Conservation (phyloP, 2,888 invertebrate species). For the Lamproptera curius region DNA sequence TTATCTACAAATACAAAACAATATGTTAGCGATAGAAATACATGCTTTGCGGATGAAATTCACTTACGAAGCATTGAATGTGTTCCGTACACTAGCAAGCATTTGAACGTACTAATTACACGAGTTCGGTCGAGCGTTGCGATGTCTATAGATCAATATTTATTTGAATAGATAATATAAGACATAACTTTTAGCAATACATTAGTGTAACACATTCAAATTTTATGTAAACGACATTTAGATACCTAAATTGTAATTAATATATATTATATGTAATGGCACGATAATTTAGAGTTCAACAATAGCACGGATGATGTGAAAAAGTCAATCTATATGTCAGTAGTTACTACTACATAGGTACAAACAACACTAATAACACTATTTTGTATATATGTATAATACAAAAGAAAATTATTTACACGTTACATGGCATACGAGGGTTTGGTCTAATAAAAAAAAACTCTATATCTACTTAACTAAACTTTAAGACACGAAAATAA, state of each 20-base stretch:
- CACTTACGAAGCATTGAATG: conserved; percentile 30
- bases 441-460: conserved; percentile 48
- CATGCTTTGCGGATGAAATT: conserved; percentile 20
- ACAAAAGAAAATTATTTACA: conserved; percentile 46
- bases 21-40: conserved; percentile 43
- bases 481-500: conserved; percentile 26
- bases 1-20: conserved; percentile 46
- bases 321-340: conserved; percentile 27
- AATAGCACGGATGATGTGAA: conserved; percentile 31
- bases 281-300: conserved; percentile 49
- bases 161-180: no score
- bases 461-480: conserved; percentile 33
- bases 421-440: conserved; percentile 66
- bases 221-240: conserved; percentile 27
- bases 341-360: conserved; percentile 31
- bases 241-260: conserved; percentile 15
- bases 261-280: conserved; percentile 51
- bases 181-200: no score
- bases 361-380: conserved; percentile 32
- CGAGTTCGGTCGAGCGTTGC: not conserved
- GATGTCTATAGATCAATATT: no score
- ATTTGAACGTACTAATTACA: not conserved
- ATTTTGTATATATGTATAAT: conserved; percentile 23
- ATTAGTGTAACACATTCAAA: conserved; percentile 11
- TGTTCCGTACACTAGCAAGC: conserved; percentile 23